Base-by-base conservation (phyloP, 2,797 vertebrate species). In the Sebastes kiyomatsui region DNA sequence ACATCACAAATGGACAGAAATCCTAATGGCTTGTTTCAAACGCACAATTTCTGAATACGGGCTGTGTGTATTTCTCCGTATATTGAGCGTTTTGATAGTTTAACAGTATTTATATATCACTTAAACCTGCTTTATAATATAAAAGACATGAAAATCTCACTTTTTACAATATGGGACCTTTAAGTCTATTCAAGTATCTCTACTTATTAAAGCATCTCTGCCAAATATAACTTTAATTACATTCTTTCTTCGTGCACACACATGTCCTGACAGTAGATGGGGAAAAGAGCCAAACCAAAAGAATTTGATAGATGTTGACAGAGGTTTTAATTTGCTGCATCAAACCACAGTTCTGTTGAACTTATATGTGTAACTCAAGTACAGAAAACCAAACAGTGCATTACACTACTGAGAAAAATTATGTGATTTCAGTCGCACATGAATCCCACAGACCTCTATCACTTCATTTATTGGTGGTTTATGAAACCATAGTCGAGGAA, bases 231-330 rank as follows among this genome's bases (percentile, higher is more conserved):
- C 59, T 75, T 25, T 54, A 58, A 67, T 28, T 28, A 52, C 28
- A 46, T 82, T 67, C 7, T 67, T 55, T 72, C 33, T 20, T 58
- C 16, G 14, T 77, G 72, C 33, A 56, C 72, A 65, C 62, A 77
- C 68, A 62, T 77, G 69, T 81, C 72, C 72, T 75, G 67, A 79
- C 64, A 67, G 69, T 54, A 6, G 30, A 75, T 3, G 11, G 2
- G 9, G 20, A 35, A 28, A 65, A 2, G 8, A 28, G 73, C 60
- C 71, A 83, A 83, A 77, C 81, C 52, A 69, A 74, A 82, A 59
- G 60, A 70, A 76, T 70, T 65, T 46, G 11, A 59, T 25, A 7
- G 42, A 72, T 62, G 67, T 28, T 72, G 56, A 83, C 35, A 75
- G 54, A 67, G 5, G 12, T 56, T 74, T 74, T 42, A 46, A 72